Evolutionary conservation across 1,140 invertebrate genomes (phyloP).

Genomic region (Tyrophagus putrescentiae): DNA sequence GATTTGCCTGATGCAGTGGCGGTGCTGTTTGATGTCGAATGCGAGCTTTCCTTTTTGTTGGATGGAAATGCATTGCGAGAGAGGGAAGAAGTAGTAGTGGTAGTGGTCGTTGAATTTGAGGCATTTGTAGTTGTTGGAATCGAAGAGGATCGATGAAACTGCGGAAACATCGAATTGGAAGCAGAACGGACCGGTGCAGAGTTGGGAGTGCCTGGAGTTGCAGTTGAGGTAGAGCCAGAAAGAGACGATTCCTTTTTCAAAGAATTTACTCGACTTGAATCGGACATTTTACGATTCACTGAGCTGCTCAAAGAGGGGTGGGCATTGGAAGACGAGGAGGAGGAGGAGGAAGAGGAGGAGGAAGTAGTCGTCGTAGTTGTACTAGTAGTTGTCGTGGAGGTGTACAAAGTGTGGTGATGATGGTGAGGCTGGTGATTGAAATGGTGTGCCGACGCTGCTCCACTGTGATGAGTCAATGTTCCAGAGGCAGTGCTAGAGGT

Average conservation of each 20-base stretch:
- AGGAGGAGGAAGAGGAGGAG: background rate
- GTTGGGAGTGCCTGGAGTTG: conserved; percentile 15
- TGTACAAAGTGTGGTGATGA: background rate
- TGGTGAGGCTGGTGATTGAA: conserved; percentile 9
- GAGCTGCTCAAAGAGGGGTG: background rate
- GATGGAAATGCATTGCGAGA: too few relatives aligned
- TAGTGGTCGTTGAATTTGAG: background rate
- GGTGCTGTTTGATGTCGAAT: too few relatives aligned
- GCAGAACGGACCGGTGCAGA: conserved; percentile 12
- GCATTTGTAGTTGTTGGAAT: conserved; percentile 11
- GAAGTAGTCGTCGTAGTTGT: background rate
- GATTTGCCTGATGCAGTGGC: background rate
- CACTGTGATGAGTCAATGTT: too few relatives aligned
- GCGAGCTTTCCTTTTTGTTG: too few relatives aligned
- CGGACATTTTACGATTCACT: conserved; percentile 18
- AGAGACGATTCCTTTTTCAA: conserved; percentile 13
- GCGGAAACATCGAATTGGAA: conserved; percentile 15
- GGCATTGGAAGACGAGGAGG: conserved; percentile 1
- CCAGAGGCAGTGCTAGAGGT: background rate
- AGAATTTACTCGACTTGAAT: conserved; percentile 13
- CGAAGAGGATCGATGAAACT: background rate
- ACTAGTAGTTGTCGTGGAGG: background rate
- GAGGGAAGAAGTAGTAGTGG: background rate
- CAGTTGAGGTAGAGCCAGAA: conserved; percentile 12
- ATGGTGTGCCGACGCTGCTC: too few relatives aligned